These are phyloP conservation scores for Cephus rjabovi DNA, from an alignment of 2,888 invertebrate genomes.

Conservation along the genomic window DNA sequence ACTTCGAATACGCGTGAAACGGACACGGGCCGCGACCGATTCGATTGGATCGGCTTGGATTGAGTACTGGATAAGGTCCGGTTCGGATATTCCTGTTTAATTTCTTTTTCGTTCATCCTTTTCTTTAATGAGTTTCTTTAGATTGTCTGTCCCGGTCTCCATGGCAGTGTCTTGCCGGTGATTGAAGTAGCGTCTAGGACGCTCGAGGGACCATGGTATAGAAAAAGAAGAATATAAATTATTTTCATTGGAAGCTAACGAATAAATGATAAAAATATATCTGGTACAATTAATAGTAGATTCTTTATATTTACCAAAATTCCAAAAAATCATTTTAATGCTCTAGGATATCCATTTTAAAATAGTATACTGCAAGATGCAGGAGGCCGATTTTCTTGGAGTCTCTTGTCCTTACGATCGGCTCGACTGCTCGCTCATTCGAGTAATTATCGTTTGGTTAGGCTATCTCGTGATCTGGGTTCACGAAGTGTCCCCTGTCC, in stretches of 20 bases:
- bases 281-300: not conserved
- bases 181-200: not conserved
- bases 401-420: not conserved
- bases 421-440: not conserved
- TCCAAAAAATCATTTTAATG: not conserved
- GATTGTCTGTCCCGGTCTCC: not conserved
- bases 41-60: slow-evolving; percentile 5
- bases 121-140: not conserved
- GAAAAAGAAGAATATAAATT: not conserved
- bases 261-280: not conserved
- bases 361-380: not conserved
- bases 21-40: slow-evolving; percentile 5
- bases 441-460: not conserved
- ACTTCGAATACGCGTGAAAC: not conserved
- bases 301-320: not conserved
- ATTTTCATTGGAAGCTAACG: not conserved
- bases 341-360: not conserved
- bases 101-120: not conserved
- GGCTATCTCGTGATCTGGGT: not conserved
- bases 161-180: not conserved
- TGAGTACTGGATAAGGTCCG: not conserved
- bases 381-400: not conserved
- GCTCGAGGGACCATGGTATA: not conserved
- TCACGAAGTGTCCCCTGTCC: not conserved
- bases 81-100: slow-evolving; percentile 2